Conservation (phyloP, 2,888 invertebrate species). For the Scaptodrosophila latifasciaeformis region DNA sequence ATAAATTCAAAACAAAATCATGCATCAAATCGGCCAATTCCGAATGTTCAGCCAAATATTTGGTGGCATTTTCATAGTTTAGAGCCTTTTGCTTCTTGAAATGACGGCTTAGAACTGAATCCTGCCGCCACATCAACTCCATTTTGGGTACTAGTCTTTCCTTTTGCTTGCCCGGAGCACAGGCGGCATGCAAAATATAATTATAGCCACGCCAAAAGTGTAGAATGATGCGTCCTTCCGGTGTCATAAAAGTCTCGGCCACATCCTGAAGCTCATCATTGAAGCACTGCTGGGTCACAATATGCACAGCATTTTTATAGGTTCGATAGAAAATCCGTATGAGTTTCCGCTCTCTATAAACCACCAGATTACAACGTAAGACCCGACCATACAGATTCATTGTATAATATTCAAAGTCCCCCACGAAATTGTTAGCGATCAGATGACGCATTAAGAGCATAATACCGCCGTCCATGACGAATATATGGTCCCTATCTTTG, state of each 20-base stretch:
- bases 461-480: conserved; percentile 68
- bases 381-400: conserved; percentile 66
- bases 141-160: conserved; percentile 53
- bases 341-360: conserved; percentile 52
- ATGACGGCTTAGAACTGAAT: conserved; percentile 38
- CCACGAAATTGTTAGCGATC: conserved; percentile 57
- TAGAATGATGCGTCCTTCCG: conserved; percentile 58
- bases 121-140: conserved; percentile 64
- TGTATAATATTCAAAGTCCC: conserved; percentile 62
- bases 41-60: conserved; percentile 55
- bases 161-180: conserved; percentile 38
- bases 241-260: conserved; percentile 62
- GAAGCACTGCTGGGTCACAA: conserved; percentile 65
- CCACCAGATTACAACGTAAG: conserved; percentile 52
- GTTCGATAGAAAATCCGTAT: conserved; percentile 65
- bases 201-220: conserved; percentile 70
- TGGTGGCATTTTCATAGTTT: conserved; percentile 55
- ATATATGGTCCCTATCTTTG: conserved; percentile 60
- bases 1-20: conserved; percentile 63
- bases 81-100: conserved; percentile 52
- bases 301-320: conserved; percentile 49
- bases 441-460: conserved; percentile 68
- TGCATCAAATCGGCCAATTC: conserved; percentile 63
- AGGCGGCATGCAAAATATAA: conserved; percentile 63
- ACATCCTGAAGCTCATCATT: conserved; percentile 61